Evolutionary conservation across 2,797 vertebrate species (phyloP), one percentile per base, ranked within the genome.

Genomic region (Labeo calbasu): DNA sequence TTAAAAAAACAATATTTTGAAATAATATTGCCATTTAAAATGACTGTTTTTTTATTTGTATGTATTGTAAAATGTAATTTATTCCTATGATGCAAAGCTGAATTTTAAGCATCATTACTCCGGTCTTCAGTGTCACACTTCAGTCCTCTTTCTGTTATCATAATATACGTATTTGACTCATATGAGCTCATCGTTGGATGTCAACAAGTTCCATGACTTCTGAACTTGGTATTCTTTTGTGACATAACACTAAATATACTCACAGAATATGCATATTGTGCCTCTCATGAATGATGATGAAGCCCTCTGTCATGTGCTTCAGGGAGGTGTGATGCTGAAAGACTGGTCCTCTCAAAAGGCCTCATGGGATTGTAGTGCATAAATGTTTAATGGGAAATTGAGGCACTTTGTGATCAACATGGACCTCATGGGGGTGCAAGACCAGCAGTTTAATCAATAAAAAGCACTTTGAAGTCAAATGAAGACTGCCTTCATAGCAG

Each of bases 371-470:
- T 83, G 14, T 28, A 55, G 48, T 72, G 13, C 51, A 57, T 83
- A 70, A 78, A 81, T 87, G 59, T 87, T 81, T 72, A 79, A 85
- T 83, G 79, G 57, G 48, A 75, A 79, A 14, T 63, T 66, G 32
- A 55, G 28, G 43, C 71, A 2, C 36, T 75, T 66, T 66, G 72
- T 68, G 63, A 51, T 25, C n/a, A 55, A 40, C 61, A 46, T 19
- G 46, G 3, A n/a, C 5, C 50, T 83, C 25, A 82, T 19, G 46
- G 21, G 75, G 48, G 11, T 68, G 50, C 36, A 79, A 17, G 48
- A 14, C 25, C 50, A 15, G 23, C 51, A 48, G 57, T 68, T 76
- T 63, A 82, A 70, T 63, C 32, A 10, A 76, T 76, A 51, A 68
- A 43, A 3, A 21, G 9, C 28, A 63, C 14, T 55, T 4, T 7